Evolutionary conservation across 2,888 invertebrate genomes (phyloP).

Genomic region (Melinaea marsaeus): DNA sequence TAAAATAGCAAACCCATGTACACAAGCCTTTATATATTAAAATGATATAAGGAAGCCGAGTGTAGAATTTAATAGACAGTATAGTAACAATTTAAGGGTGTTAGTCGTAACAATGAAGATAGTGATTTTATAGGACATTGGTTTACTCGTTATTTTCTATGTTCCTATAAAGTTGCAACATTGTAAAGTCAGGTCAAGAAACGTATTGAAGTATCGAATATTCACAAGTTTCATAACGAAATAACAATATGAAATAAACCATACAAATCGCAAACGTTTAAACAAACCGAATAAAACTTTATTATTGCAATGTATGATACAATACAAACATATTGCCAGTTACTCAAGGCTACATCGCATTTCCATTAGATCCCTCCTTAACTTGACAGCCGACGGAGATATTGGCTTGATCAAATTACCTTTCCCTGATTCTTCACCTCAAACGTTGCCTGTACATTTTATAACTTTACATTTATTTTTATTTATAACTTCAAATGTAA

Average conservation of each 20-base stretch:
- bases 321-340: conserved; percentile 14
- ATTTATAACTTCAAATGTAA: not conserved
- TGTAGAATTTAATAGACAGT: conserved; percentile 33
- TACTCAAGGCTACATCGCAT: conserved; percentile 53
- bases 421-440: conserved; percentile 40
- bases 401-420: conserved; percentile 66
- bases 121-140: conserved; percentile 14
- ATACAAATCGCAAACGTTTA: conserved; percentile 2
- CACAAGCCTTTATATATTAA: not conserved
- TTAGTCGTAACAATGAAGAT: conserved; percentile 18
- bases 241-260: not conserved
- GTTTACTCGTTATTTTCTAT: not conserved
- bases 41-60: conserved; percentile 41
- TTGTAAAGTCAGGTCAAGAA: conserved; percentile 3
- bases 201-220: not conserved
- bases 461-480: not conserved
- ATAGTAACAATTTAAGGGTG: conserved; percentile 26
- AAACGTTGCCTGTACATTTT: not conserved
- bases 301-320: conserved; percentile 12
- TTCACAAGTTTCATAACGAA: not conserved
- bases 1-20: too few species aligned
- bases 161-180: conserved; percentile 1
- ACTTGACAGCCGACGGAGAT: conserved; percentile 56
- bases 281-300: conserved; percentile 3
- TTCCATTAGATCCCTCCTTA: conserved; percentile 67